A percentile compares a stretch with the other conserved stretches of the same genome.
These are phyloP conservation scores for Caenorhabditis virilis DNA, from an alignment of 2,888 invertebrate species.

Conservation along the genomic window DNA sequence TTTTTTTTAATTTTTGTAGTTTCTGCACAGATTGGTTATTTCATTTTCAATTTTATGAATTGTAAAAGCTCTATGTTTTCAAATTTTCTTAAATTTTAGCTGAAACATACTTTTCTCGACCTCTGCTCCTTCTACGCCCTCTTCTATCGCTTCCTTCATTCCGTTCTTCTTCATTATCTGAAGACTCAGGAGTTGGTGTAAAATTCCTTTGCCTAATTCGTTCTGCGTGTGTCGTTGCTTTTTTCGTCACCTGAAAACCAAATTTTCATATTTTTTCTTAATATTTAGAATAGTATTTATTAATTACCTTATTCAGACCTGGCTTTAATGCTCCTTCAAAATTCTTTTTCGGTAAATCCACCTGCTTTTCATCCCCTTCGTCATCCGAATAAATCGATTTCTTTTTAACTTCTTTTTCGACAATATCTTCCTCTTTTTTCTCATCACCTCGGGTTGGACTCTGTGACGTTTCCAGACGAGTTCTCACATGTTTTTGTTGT, in stretches of 20 bases:
- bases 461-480: constrained; percentile 29
- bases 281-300: neutral
- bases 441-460: constrained; percentile 17
- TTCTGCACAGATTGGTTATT: no score
- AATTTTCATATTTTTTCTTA: neutral
- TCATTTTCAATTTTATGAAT: no score
- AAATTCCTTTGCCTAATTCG: constrained; percentile 43
- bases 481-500: constrained; percentile 22
- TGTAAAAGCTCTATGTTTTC: no score
- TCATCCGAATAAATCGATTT: constrained; percentile 47
- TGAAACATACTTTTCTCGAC: no score
- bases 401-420: constrained; percentile 18
- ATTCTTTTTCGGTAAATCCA: constrained; percentile 20
- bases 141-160: constrained; percentile 5
- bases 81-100: neutral
- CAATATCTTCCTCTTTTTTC: constrained; percentile 5
- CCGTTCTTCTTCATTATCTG: constrained; percentile 39
- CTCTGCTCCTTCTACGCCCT: no score
- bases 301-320: constrained; percentile 40
- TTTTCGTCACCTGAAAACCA: constrained; percentile 22
- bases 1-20: no score
- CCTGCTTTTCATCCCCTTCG: constrained; percentile 17
- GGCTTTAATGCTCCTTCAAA: constrained; percentile 53
- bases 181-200: constrained; percentile 48
- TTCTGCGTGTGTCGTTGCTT: constrained; percentile 40